Evolutionary conservation across 1,140 invertebrate genomes (phyloP).

Genomic region (Drosophila pandora): DNA sequence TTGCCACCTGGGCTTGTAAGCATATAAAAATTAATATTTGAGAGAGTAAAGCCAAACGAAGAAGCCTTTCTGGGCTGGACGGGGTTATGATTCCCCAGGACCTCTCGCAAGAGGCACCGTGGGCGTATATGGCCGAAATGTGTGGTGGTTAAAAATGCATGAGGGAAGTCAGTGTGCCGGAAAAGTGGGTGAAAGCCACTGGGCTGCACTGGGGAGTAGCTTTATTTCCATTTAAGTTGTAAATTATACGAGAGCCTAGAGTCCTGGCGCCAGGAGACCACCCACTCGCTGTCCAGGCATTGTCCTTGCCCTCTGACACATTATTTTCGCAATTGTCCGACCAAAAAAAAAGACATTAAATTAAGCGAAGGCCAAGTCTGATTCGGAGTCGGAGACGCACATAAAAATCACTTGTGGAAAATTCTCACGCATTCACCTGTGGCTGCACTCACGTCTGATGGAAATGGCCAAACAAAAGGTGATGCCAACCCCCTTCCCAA

Average conservation of each 20-base stretch:
- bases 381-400: slow-evolving; percentile 40
- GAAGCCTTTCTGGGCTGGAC: slow-evolving; percentile 14
- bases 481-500: slow-evolving; percentile 37
- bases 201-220: slow-evolving; percentile 29
- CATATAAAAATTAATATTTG: slow-evolving; percentile 81
- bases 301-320: slow-evolving; percentile 23
- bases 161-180: slow-evolving; percentile 56
- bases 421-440: slow-evolving; percentile 79
- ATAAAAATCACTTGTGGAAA: slow-evolving; percentile 61
- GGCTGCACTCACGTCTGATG: slow-evolving; percentile 59
- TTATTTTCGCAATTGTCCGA: slow-evolving; percentile 63
- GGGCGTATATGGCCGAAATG: slow-evolving; percentile 57
- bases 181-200: slow-evolving; percentile 66
- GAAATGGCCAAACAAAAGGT: slow-evolving; percentile 34
- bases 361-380: slow-evolving; percentile 25
- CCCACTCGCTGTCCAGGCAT: slow-evolving; percentile 34
- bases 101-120: slow-evolving; percentile 12
- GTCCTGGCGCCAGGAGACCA: slow-evolving; percentile 62
- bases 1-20: slow-evolving; percentile 45
- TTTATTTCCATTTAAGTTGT: slow-evolving; percentile 70
- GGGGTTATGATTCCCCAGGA: slow-evolving; percentile 30
- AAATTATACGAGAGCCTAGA: slow-evolving; percentile 39
- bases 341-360: slow-evolving; percentile 53
- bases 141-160: slow-evolving; percentile 69
- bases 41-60: slow-evolving; percentile 53